phyloP scores from a whole-genome alignment of 2,797 vertebrate genomes.

The Tangara arthus region DNA sequence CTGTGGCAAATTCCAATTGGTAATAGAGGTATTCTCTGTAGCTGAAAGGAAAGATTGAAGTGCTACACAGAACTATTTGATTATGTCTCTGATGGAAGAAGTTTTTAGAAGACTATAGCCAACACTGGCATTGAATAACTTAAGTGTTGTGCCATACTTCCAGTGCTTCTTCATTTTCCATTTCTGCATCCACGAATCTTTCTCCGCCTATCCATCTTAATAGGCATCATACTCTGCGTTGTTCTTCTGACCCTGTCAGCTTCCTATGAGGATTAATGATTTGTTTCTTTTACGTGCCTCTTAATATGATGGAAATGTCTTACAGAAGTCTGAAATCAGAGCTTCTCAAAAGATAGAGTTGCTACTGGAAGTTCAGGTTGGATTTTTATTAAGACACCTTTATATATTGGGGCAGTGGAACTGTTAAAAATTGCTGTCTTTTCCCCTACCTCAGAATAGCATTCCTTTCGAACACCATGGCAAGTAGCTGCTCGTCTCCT shows the following conservation, averaged over 20 bases:
- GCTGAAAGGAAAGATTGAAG: not conserved
- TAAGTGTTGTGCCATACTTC: not conserved
- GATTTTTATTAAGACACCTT: constrained; percentile 41
- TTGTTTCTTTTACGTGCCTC: not conserved
- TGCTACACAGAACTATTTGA: not conserved
- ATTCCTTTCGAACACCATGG: constrained; percentile 97
- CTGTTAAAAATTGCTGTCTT: constrained; percentile 81
- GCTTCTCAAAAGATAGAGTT: constrained; percentile 11
- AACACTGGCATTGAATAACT: not conserved
- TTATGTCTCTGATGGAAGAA: not conserved
- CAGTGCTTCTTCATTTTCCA: not conserved
- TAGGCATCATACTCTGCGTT: not conserved
- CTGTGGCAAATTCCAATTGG: not conserved
- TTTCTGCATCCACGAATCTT: not conserved
- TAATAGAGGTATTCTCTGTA: not conserved
- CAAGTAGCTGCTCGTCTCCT: constrained; percentile 92
- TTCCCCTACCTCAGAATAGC: constrained; percentile 94
- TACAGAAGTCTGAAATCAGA: not conserved
- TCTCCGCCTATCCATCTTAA: not conserved
- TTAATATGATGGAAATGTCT: not conserved
- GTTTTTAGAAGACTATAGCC: not conserved
- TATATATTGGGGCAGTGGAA: constrained; percentile 42
- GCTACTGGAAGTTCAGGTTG: constrained; percentile 2
- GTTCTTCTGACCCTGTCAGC: constrained; percentile 9
- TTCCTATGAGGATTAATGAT: constrained; percentile 4